phyloP scores from a whole-genome alignment of 2,797 vertebrate species.

The Urosaurus nigricauda region DNA sequence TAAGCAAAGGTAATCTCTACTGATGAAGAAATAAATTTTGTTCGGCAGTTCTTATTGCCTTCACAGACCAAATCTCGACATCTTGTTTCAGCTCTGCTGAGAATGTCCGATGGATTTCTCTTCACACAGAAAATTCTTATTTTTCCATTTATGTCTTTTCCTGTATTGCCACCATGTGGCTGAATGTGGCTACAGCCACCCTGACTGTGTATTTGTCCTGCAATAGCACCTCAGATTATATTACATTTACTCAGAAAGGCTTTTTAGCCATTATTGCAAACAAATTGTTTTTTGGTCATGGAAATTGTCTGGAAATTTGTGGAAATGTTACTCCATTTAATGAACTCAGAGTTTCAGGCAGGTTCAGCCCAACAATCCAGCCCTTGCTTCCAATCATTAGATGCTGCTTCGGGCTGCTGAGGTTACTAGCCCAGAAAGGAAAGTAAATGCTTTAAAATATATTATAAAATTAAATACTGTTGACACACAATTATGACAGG shows the following conservation, averaged over 20 bases:
- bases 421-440: too few relatives aligned
- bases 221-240: neutral
- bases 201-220: neutral
- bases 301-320: neutral
- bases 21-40: neutral
- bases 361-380: too few relatives aligned
- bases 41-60: neutral
- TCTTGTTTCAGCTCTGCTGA: slow-evolving; percentile 47
- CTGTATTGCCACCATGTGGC: slow-evolving; percentile 73
- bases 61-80: slow-evolving; percentile 53
- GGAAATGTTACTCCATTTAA: neutral
- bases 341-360: neutral
- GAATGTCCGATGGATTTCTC: slow-evolving; percentile 57
- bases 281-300: too few relatives aligned
- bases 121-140: slow-evolving; percentile 44
- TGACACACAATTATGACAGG: too few relatives aligned
- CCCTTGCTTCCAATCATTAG: too few relatives aligned
- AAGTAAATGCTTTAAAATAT: too few relatives aligned
- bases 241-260: too few relatives aligned
- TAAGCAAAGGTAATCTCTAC: neutral
- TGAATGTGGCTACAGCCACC: neutral
- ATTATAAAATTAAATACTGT: too few relatives aligned
- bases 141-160: slow-evolving; percentile 41
- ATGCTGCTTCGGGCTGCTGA: too few relatives aligned
- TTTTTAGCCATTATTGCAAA: too few relatives aligned